phyloP scores from a whole-genome alignment of 2,797 vertebrate genomes.

The Rhincodon typus region DNA sequence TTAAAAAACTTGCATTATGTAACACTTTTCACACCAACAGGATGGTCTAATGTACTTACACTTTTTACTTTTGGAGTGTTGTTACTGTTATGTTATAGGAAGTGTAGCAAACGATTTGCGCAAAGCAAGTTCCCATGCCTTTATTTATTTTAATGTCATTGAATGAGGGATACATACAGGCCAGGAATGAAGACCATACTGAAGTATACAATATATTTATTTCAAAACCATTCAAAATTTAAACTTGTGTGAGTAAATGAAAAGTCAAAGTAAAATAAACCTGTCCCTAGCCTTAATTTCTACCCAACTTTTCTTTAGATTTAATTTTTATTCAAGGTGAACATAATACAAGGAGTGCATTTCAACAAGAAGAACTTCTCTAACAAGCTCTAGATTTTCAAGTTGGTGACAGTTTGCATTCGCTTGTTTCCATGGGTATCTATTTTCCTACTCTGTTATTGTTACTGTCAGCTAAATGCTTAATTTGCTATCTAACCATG shows the following conservation, averaged over 20 bases:
- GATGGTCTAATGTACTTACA: background rate
- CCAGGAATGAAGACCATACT: background rate
- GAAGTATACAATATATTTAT: background rate
- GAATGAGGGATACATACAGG: background rate
- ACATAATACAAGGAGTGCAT: background rate
- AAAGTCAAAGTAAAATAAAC: background rate
- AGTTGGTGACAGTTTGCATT: background rate
- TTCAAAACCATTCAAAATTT: slow-evolving; percentile 5
- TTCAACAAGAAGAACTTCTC: background rate
- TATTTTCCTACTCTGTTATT: background rate
- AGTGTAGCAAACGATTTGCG: background rate
- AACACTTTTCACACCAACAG: no score
- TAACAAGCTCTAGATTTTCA: background rate
- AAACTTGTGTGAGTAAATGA: background rate
- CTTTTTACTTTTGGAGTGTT: background rate
- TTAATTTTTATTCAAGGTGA: background rate
- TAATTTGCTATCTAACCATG: background rate
- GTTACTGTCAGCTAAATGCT: background rate
- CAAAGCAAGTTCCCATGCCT: background rate
- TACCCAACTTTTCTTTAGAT: no score
- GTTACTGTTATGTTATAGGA: background rate
- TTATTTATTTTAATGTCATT: background rate
- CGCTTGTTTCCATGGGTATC: background rate
- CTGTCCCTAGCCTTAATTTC: no score
- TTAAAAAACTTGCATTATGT: background rate